phyloP scores from a whole-genome alignment of 2,797 vertebrate species.

The Urophycis tenuis region DNA sequence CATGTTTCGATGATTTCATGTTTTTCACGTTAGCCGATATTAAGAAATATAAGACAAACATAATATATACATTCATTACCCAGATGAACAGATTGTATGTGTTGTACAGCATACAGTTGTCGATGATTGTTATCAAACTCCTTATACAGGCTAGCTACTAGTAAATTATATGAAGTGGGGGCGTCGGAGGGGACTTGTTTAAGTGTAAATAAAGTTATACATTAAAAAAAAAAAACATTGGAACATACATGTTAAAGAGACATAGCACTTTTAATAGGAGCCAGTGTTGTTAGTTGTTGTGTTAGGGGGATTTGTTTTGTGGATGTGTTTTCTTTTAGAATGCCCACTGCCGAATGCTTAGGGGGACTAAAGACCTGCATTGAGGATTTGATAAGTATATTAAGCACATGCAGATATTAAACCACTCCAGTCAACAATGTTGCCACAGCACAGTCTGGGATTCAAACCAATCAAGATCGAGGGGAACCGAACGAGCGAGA shows the following conservation, averaged over 20 bases:
- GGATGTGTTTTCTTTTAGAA: conserved; percentile 23
- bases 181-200: conserved; percentile 17
- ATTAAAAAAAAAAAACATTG: conserved; percentile 30
- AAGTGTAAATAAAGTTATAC: conserved; percentile 38
- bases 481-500: not conserved
- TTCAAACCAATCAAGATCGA: conserved; percentile 36
- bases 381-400: conserved; percentile 55
- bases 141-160: conserved; percentile 6
- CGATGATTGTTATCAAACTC: conserved; percentile 21
- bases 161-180: conserved; percentile 27
- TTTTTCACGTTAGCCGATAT: conserved; percentile 19
- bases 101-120: conserved; percentile 14
- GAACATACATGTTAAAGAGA: conserved; percentile 35
- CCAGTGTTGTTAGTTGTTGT: conserved; percentile 16
- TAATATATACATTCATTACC: conserved; percentile 23
- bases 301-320: not conserved
- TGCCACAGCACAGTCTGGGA: conserved; percentile 30
- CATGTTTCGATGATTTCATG: conserved; percentile 24
- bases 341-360: conserved; percentile 49
- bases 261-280: conserved; percentile 53
- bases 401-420: conserved; percentile 53
- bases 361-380: conserved; percentile 55
- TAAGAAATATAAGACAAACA: conserved; percentile 12
- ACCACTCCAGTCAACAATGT: conserved; percentile 55
- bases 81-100: conserved; percentile 17